phyloP scores from a whole-genome alignment of 37 sponge, comb jelly and placozoan species.

The Axinella damicornis region DNA sequence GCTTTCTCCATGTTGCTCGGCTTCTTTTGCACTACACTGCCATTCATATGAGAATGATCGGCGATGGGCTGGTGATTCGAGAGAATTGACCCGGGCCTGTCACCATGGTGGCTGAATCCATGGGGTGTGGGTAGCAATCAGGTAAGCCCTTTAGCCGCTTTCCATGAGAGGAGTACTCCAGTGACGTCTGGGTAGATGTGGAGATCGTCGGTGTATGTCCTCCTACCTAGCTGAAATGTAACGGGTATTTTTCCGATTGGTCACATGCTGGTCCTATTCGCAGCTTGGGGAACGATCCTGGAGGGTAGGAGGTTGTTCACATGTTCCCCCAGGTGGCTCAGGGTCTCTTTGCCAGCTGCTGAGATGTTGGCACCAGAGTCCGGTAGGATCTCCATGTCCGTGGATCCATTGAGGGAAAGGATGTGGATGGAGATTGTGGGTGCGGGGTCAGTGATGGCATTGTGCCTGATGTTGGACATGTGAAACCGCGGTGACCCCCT shows the following conservation, averaged over 20 bases:
- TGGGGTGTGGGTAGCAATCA: conserved; percentile 19
- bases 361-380: conserved; percentile 53
- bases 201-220: conserved; percentile 3
- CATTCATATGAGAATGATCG: too few relatives aligned
- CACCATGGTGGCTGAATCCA: too few relatives aligned
- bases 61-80: too few relatives aligned
- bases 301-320: conserved; percentile 42
- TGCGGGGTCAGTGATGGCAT: neutral
- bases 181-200: conserved; percentile 36
- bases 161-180: conserved; percentile 38
- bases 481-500: neutral
- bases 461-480: neutral
- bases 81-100: too few relatives aligned
- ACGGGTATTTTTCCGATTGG: conserved; percentile 47
- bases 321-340: conserved; percentile 23
- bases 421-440: conserved; percentile 38
- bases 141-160: conserved; percentile 40
- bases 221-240: neutral
- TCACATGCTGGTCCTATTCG: conserved; percentile 23
- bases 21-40: neutral
- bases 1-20: conserved; percentile 1
- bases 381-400: conserved; percentile 12
- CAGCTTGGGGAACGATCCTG: conserved; percentile 19
- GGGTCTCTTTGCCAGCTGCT: conserved; percentile 7
- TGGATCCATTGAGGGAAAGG: conserved; percentile 12